Evolutionary conservation across 2,888 invertebrate genomes (phyloP).

Genomic region (Apodemia duryi): DNA sequence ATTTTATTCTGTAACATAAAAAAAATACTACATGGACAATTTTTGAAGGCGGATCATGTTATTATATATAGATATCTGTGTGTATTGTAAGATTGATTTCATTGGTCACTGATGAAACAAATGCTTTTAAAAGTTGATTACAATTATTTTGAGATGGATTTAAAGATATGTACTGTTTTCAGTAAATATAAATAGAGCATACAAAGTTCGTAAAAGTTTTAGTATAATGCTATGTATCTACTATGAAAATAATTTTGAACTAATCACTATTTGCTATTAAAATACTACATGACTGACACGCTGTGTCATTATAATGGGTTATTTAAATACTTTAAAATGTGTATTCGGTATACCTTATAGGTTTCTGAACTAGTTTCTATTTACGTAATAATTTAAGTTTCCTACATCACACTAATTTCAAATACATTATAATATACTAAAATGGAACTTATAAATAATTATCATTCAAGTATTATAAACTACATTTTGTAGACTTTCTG

Average conservation of each 20-base stretch:
- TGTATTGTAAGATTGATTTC: slow-evolving; percentile 2
- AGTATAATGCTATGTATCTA: neutral
- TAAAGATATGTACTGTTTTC: slow-evolving; percentile 39
- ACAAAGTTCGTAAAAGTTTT: neutral
- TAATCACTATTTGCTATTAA: slow-evolving; percentile 7
- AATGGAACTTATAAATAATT: neutral
- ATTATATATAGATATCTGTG: neutral
- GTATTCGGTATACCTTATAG: neutral
- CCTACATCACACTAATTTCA: slow-evolving; percentile 3
- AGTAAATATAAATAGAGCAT: slow-evolving; percentile 34
- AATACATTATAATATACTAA: neutral
- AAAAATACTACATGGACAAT: slow-evolving; percentile 16
- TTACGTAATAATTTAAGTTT: slow-evolving; percentile 1
- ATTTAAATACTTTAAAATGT: neutral
- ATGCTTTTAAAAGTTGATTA: neutral
- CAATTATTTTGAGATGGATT: slow-evolving; percentile 32
- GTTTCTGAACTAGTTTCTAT: neutral
- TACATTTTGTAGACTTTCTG: neutral
- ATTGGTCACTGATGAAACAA: neutral
- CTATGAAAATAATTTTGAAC: slow-evolving; percentile 3
- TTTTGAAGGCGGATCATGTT: slow-evolving; percentile 17
- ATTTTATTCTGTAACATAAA: slow-evolving; percentile 8
- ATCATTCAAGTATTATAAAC: neutral
- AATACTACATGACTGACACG: neutral
- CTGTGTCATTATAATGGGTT: neutral